Conservation (phyloP, 2,113 vertebrate species). For the Octodon degus region DNA sequence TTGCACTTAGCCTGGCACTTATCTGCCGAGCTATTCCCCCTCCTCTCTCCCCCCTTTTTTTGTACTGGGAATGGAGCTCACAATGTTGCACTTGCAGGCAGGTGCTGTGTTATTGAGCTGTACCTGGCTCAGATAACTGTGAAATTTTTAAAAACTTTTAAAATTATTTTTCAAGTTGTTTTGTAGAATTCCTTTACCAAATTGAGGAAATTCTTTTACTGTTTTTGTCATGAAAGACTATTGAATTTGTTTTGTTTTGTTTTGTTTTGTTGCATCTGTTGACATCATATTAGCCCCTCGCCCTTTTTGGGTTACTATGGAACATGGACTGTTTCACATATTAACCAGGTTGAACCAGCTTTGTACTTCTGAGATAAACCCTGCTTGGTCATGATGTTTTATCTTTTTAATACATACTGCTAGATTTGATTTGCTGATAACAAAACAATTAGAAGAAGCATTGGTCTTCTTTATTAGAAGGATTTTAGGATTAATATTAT, state of each 20-base stretch:
- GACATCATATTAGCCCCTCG: background rate
- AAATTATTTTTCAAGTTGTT: background rate
- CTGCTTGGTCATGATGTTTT: background rate
- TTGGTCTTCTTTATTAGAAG: background rate
- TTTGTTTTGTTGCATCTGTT: background rate
- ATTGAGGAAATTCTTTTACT: background rate
- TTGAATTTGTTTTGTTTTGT: slow-evolving; percentile 1
- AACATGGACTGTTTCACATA: background rate
- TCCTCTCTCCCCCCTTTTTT: no score
- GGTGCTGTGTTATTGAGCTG: no score
- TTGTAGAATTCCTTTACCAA: background rate
- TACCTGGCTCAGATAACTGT: no score
- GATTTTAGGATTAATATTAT: background rate
- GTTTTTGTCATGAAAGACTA: background rate
- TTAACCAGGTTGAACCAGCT: background rate
- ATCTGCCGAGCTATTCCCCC: no score
- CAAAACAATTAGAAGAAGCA: background rate
- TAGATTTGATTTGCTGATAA: background rate
- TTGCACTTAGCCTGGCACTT: no score
- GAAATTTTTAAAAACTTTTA: background rate
- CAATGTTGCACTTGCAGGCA: no score
- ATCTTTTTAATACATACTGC: background rate
- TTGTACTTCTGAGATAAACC: background rate
- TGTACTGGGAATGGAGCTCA: no score
- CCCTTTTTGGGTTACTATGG: background rate